Evolutionary conservation across 1,140 invertebrate genomes (phyloP), one percentile per base, ranked within the genome.

Genomic region (Archivesica marissinica): DNA sequence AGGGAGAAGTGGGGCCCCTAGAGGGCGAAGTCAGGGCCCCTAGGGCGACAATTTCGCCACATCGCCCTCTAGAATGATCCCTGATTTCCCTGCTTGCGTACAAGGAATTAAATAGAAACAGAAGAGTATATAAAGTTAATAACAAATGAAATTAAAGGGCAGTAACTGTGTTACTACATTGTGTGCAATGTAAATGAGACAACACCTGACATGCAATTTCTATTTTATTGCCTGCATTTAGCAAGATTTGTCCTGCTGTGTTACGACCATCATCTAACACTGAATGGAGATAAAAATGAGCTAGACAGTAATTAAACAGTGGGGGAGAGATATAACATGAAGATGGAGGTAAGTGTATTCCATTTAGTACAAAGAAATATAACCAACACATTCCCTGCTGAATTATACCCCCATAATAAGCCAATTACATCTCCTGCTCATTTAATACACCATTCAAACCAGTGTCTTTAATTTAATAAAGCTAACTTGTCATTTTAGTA

Each of bases 121-220:
- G n/a, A n/a, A n/a, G n/a, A n/a, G n/a, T n/a, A n/a, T n/a, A n/a
- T n/a, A n/a, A n/a, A n/a, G n/a, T n/a, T n/a, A n/a, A n/a, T n/a
- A n/a, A n/a, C n/a, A n/a, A n/a, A n/a, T n/a, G n/a, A n/a, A n/a
- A 70, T 70, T 70, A 72, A 72, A 44, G 68, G 68, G 68, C 68
- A 28, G 41, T 72, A 72, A 72, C 68, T 72, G 41, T 72, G 11
- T 20, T 7, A 25, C n/a, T 70, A 47, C 68, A 72, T 72, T 7
- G 33, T 72, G 41, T 47, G 28, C 6, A 72, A 72, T 72, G 41
- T 7, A 47, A 47, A 72, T 72, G 6, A 72, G 50, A 23, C 41
- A 44, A 50, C 68, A 72, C 41, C 68, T 72, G 41, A 72, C 68
- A 50, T 13, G 50, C 68, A 44, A 72, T 72, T 72, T 72, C 50